A percentile compares a stretch with the other conserved stretches of the same genome.
Conservation (phyloP, 2,888 invertebrate species). For the Epinotia brunnichana region DNA sequence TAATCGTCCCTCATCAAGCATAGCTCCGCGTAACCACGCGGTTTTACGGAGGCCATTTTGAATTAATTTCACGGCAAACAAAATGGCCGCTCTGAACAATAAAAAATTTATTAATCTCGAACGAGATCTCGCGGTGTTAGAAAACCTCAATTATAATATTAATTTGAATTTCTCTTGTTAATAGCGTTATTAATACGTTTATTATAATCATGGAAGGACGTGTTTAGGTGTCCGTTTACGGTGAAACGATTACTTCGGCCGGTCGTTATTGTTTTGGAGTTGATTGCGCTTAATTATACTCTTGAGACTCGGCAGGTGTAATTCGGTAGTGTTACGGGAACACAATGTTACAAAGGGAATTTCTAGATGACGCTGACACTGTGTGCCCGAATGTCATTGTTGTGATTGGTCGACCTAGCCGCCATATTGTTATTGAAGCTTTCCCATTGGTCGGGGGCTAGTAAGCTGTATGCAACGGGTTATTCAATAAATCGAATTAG, state of each 20-base stretch:
- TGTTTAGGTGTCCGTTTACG: constrained; percentile 36
- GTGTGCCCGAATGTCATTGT: no score
- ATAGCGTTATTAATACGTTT: constrained; percentile 43
- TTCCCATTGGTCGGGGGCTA: no score
- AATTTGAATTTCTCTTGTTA: constrained; percentile 54
- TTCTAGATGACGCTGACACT: background rate
- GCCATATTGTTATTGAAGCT: background rate
- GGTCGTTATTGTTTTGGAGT: constrained; percentile 29
- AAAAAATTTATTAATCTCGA: constrained; percentile 73
- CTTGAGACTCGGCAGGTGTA: constrained; percentile 14
- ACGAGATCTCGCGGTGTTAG: constrained; percentile 55
- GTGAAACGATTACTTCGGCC: constrained; percentile 8
- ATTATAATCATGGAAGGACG: constrained; percentile 27
- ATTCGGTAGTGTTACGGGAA: background rate
- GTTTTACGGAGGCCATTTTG: constrained; percentile 76
- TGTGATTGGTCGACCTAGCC: no score
- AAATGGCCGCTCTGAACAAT: constrained; percentile 71
- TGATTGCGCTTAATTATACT: constrained; percentile 38
- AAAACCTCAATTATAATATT: constrained; percentile 62
- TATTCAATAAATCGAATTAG: no score
- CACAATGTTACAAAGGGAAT: background rate
- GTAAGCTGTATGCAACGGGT: no score
- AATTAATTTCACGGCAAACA: constrained; percentile 77
- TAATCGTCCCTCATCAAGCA: constrained; percentile 80
- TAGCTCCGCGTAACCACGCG: constrained; percentile 72